Conservation (phyloP, 2,113 vertebrate species). For the western clawed frog (Xenopus tropicalis) region DNA sequence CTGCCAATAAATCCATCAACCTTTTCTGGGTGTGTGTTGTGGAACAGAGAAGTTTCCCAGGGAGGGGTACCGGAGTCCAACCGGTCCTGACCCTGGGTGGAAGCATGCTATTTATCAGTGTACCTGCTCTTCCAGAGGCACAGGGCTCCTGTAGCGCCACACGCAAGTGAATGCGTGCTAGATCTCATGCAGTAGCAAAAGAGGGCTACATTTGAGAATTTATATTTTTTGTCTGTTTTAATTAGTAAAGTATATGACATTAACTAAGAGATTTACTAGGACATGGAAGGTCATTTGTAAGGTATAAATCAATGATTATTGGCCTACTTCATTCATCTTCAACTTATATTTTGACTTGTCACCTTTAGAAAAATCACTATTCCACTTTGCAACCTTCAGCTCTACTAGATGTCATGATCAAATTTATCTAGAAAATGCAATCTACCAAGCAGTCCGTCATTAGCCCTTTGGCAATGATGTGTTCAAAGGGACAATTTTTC, state of each 20-base stretch:
- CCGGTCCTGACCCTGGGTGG: too few relatives aligned
- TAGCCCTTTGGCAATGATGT: constrained; percentile 35
- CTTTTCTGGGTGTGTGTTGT: too few relatives aligned
- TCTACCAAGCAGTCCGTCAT: constrained; percentile 33
- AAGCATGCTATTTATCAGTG: too few relatives aligned
- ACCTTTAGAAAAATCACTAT: constrained; percentile 37
- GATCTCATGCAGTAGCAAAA: too few relatives aligned
- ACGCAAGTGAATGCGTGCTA: too few relatives aligned
- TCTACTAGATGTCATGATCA: constrained; percentile 33
- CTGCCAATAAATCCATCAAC: too few relatives aligned
- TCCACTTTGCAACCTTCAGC: constrained; percentile 29
- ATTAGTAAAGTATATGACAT: not conserved
- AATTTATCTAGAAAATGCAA: constrained; percentile 33
- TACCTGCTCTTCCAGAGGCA: too few relatives aligned
- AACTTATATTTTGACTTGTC: constrained; percentile 35
- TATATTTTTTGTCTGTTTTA: not conserved
- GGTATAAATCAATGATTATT: constrained; percentile 26
- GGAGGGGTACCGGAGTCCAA: too few relatives aligned
- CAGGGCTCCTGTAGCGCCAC: too few relatives aligned
- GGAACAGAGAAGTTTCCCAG: too few relatives aligned
- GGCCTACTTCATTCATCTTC: constrained; percentile 26
- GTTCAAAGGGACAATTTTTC: constrained; percentile 32
- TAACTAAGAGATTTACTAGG: not conserved
- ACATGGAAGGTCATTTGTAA: constrained; percentile 20
- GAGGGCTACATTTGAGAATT: too few relatives aligned